Conservation (phyloP, 2,113 vertebrate genomes). For the Eudorcas thomsonii region DNA sequence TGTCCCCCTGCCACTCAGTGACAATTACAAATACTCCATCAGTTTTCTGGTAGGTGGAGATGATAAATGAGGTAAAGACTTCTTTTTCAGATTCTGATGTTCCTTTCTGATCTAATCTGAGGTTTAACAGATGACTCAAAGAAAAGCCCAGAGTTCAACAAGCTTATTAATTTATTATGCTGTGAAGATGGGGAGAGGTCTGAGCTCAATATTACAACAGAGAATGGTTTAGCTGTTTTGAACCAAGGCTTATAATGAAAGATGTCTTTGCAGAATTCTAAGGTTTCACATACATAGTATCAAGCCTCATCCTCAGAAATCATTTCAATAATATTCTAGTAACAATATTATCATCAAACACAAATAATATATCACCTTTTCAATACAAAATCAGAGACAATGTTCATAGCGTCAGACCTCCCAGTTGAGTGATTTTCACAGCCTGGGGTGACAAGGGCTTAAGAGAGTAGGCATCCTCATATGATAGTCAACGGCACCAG, state of each 20-base stretch:
- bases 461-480: not conserved
- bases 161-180: slow-evolving; percentile 60
- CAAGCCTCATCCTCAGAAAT: slow-evolving; percentile 43
- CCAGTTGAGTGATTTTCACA: not conserved
- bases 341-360: slow-evolving; percentile 51
- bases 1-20: not conserved
- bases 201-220: not conserved
- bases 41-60: slow-evolving; percentile 9
- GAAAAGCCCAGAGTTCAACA: slow-evolving; percentile 64
- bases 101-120: slow-evolving; percentile 57
- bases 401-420: slow-evolving; percentile 18
- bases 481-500: not conserved
- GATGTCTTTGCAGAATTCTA: slow-evolving; percentile 68
- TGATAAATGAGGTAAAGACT: slow-evolving; percentile 50
- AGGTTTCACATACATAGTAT: slow-evolving; percentile 63
- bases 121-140: slow-evolving; percentile 56
- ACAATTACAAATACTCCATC: slow-evolving; percentile 31
- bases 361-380: slow-evolving; percentile 21
- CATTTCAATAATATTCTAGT: slow-evolving; percentile 37
- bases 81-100: slow-evolving; percentile 29
- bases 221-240: not conserved
- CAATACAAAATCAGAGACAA: slow-evolving; percentile 43
- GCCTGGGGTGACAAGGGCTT: not conserved
- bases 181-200: not conserved
- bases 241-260: not conserved